phyloP scores from a whole-genome alignment of 2,113 vertebrate genomes.

The Mustela nigripes region DNA sequence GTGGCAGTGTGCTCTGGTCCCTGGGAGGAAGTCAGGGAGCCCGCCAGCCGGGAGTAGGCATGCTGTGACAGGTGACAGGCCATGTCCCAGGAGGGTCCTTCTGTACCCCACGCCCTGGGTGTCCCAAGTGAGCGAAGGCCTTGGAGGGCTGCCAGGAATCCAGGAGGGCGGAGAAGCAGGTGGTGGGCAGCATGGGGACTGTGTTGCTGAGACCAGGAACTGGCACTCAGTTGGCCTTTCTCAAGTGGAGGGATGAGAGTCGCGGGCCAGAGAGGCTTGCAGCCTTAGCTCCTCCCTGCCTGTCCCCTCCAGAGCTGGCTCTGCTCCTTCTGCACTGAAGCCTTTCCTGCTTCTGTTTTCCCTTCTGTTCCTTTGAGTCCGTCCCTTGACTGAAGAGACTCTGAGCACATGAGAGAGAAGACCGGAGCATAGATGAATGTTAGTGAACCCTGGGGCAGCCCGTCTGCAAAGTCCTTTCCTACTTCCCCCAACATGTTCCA shows the following conservation, averaged over 20 bases:
- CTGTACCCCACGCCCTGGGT: background rate
- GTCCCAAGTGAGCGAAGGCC: background rate
- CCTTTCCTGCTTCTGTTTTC: background rate
- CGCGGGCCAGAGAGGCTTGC: background rate
- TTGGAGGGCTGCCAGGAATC: no score
- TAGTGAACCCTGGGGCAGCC: background rate
- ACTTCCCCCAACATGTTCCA: background rate
- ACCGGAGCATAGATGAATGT: background rate
- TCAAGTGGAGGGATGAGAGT: background rate
- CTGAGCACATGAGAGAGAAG: background rate
- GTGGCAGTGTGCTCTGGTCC: background rate
- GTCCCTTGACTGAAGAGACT: background rate
- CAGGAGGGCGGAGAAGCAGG: background rate
- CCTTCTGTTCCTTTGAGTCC: background rate
- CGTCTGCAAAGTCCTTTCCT: background rate
- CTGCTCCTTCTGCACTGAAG: background rate
- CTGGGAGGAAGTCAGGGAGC: background rate
- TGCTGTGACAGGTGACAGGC: background rate
- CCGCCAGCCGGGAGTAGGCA: no score
- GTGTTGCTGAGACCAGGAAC: background rate
- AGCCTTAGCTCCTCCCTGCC: background rate
- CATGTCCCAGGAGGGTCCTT: background rate
- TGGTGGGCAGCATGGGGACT: background rate
- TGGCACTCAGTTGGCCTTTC: background rate
- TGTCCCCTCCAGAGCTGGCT: background rate